These are phyloP conservation scores for Oriolus oriolus DNA, from an alignment of 2,113 vertebrate species.

Conservation along the genomic window DNA sequence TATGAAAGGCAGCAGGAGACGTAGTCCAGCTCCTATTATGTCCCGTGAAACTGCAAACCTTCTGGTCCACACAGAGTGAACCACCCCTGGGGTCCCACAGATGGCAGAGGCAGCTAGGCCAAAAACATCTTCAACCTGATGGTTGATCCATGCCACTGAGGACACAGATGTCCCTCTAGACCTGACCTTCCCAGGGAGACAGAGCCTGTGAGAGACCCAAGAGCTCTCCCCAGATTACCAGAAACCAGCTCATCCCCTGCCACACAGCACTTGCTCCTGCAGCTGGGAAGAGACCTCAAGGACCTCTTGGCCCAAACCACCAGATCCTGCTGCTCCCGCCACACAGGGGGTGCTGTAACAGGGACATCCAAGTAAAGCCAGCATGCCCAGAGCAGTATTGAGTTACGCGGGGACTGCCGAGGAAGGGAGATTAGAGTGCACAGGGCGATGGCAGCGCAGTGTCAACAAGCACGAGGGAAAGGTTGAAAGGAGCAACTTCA, in stretches of 20 bases:
- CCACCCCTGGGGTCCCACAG: rapidly evolving
- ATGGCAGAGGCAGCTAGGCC: not conserved
- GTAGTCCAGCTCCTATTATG: not conserved
- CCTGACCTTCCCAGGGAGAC: not conserved
- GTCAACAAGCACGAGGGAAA: not conserved
- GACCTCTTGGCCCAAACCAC: not conserved
- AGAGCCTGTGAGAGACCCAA: not conserved
- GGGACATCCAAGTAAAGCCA: not conserved
- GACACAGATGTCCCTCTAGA: not conserved
- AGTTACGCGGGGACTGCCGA: rapidly evolving
- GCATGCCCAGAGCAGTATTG: not conserved
- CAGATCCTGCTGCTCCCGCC: rapidly evolving
- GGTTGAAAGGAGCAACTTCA: not conserved
- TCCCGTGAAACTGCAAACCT: not conserved
- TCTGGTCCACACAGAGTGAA: not conserved
- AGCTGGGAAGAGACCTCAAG: not conserved
- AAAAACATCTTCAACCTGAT: not conserved
- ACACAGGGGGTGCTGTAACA: rapidly evolving
- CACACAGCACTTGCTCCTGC: not conserved
- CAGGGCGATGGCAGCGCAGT: not conserved
- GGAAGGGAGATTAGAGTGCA: not conserved
- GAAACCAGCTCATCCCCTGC: not conserved
- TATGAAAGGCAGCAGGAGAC: not conserved
- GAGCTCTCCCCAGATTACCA: not conserved
- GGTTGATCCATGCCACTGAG: not conserved